Evolutionary conservation across 1,140 invertebrate species (phyloP).

Genomic region (Bombus waltoni): DNA sequence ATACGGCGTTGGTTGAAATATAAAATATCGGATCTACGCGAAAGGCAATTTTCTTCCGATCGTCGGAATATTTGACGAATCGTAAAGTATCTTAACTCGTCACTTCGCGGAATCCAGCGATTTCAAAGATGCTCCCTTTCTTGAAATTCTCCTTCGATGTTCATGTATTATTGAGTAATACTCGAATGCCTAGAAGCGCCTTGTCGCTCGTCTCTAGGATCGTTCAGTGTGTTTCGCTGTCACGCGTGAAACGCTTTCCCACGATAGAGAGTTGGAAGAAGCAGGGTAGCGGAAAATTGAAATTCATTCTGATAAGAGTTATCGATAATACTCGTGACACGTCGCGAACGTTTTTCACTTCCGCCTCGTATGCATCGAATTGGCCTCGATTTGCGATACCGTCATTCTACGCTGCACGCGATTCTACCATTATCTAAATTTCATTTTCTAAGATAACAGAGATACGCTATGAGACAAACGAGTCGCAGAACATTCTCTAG

Average conservation of each 20-base stretch:
- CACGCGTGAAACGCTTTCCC: constrained; percentile 22
- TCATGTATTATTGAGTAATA: constrained; percentile 40
- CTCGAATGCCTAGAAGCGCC: neutral
- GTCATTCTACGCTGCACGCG: neutral
- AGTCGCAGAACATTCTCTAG: too few relatives aligned
- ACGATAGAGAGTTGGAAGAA: constrained; percentile 10
- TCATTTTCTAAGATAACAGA: neutral
- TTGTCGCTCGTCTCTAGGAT: neutral
- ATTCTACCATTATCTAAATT: constrained; percentile 5
- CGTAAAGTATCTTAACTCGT: constrained; percentile 10
- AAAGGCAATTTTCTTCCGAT: neutral
- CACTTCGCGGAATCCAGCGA: constrained; percentile 3
- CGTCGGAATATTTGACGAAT: neutral
- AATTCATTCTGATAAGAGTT: neutral
- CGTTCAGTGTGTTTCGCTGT: neutral
- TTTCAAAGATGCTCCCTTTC: neutral
- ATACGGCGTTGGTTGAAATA: too few relatives aligned
- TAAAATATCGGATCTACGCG: constrained; percentile 11
- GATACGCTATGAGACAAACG: too few relatives aligned
- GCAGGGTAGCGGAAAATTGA: neutral
- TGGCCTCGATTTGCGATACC: neutral
- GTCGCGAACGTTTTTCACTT: neutral
- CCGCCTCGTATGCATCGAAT: constrained; percentile 19
- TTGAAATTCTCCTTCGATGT: constrained; percentile 29
- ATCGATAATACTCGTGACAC: neutral